phyloP scores from a whole-genome alignment of 2,113 vertebrate genomes.

The Eudorcas thomsonii region DNA sequence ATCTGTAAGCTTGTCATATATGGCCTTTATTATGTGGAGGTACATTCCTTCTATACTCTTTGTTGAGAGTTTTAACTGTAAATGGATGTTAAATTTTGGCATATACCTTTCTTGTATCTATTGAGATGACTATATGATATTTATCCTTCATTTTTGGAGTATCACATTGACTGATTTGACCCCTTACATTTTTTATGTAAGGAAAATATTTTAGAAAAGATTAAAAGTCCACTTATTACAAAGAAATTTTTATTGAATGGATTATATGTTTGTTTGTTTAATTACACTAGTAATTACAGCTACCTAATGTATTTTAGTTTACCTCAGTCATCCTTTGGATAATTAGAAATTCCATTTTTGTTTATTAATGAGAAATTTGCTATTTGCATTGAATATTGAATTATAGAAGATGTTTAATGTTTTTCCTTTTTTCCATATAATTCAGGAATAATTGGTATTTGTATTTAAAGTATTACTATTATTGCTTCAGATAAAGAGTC shows the following conservation, averaged over 20 bases:
- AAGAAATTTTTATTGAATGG: neutral
- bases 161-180: neutral
- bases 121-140: neutral
- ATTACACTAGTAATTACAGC: neutral
- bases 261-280: neutral
- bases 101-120: neutral
- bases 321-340: neutral
- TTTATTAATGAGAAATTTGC: neutral
- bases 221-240: neutral
- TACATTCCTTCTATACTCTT: neutral
- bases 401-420: conserved; percentile 23
- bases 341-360: neutral
- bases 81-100: neutral
- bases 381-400: neutral
- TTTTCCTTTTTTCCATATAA: neutral
- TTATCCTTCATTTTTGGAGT: neutral
- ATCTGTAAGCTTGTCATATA: neutral
- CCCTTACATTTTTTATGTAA: neutral
- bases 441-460: neutral
- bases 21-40: neutral
- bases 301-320: neutral
- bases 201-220: neutral
- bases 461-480: conserved; percentile 35
- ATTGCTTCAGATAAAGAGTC: conserved; percentile 75
- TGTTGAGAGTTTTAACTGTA: neutral